Conservation (phyloP, 2,888 invertebrate species). For the Diloba caeruleocephala region DNA sequence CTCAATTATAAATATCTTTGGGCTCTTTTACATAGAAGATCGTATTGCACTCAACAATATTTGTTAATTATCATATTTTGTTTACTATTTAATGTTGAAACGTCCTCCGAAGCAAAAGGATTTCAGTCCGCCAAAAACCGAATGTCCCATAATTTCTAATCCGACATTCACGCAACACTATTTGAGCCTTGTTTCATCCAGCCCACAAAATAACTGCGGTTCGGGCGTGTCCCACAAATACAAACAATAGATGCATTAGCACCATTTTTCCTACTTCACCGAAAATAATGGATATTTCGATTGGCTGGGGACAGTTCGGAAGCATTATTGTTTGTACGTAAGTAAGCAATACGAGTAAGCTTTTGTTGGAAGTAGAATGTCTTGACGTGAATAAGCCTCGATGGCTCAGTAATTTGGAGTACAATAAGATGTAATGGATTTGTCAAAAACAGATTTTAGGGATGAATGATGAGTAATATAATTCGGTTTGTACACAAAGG, state of each 20-base stretch:
- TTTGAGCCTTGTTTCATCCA: slow-evolving; percentile 40
- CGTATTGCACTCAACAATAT: too few species aligned
- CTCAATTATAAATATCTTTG: too few species aligned
- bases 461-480: slow-evolving; percentile 36
- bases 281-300: slow-evolving; percentile 51
- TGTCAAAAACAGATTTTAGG: slow-evolving; percentile 49
- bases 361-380: slow-evolving; percentile 18
- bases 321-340: slow-evolving; percentile 29
- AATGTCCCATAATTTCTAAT: slow-evolving; percentile 31
- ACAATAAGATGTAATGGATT: slow-evolving; percentile 47
- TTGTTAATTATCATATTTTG: too few species aligned
- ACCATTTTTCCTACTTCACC: slow-evolving; percentile 52
- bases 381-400: slow-evolving; percentile 28
- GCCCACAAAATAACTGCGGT: slow-evolving; percentile 54
- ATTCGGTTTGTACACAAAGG: slow-evolving; percentile 47
- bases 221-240: slow-evolving; percentile 51
- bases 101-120: too few species aligned
- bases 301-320: slow-evolving; percentile 27
- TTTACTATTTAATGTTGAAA: too few species aligned
- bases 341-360: slow-evolving; percentile 13
- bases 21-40: too few species aligned
- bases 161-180: slow-evolving; percentile 42
- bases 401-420: slow-evolving; percentile 41
- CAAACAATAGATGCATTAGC: slow-evolving; percentile 68
- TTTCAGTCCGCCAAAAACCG: slow-evolving; percentile 10